These are phyloP conservation scores for Hycleus phaleratus DNA, from an alignment of 1,140 invertebrate species.

Conservation along the genomic window DNA sequence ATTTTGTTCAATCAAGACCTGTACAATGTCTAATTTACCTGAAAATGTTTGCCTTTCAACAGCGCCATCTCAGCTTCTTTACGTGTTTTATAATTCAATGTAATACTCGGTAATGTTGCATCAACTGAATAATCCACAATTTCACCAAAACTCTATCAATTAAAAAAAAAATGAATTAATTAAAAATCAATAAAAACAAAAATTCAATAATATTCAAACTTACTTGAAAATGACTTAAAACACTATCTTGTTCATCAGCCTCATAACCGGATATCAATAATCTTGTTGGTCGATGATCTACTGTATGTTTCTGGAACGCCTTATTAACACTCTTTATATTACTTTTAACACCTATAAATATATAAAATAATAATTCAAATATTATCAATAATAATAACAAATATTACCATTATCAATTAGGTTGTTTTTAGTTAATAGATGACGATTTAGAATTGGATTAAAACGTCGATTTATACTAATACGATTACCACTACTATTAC, in stretches of 20 bases:
- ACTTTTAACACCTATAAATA: conserved; percentile 15
- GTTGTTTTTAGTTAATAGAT: conserved; percentile 37
- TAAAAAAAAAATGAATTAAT: conserved; percentile 1
- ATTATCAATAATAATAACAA: not conserved
- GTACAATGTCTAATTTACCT: conserved; percentile 36
- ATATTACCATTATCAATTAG: conserved; percentile 27
- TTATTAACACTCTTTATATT: conserved; percentile 23
- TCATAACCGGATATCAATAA: conserved; percentile 72
- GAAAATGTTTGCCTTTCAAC: conserved; percentile 57
- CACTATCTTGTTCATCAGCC: conserved; percentile 58
- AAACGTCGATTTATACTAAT: conserved; percentile 29
- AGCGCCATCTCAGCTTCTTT: conserved; percentile 66
- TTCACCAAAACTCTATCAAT: conserved; percentile 58
- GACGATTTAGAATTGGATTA: conserved; percentile 38
- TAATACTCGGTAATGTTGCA: conserved; percentile 56
- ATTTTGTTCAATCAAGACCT: not conserved
- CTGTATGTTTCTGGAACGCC: conserved; percentile 45
- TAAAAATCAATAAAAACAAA: not conserved
- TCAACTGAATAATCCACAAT: conserved; percentile 61
- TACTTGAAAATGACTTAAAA: conserved; percentile 66
- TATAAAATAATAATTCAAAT: not conserved
- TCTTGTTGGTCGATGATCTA: conserved; percentile 75
- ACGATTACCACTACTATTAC: conserved; percentile 33
- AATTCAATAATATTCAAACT: no score
- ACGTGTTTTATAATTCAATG: conserved; percentile 62